Conservation (phyloP, 92 coral and sea anemone species). For the Metridium senile region DNA sequence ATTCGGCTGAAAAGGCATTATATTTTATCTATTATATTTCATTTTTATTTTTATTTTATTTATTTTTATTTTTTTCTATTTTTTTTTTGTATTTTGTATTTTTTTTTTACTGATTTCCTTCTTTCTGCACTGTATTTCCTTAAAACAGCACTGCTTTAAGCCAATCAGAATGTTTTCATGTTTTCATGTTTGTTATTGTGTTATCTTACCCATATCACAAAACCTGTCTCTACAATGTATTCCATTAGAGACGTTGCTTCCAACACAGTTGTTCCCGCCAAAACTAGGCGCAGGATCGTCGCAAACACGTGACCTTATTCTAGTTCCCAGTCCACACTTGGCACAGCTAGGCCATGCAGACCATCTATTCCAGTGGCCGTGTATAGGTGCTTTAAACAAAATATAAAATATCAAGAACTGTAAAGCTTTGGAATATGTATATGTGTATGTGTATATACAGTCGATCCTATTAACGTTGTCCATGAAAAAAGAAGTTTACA, state of each 20-base stretch:
- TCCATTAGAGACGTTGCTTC: not conserved
- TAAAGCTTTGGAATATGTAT: too few species aligned
- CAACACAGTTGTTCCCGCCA: slow-evolving; percentile 7
- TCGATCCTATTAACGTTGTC: too few species aligned
- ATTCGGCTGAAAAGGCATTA: too few species aligned
- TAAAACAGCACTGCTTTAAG: not conserved
- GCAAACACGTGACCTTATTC: slow-evolving; percentile 1
- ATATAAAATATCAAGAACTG: too few species aligned
- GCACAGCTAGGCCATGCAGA: slow-evolving; percentile 4
- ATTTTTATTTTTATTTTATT: too few species aligned
- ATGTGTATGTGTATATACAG: too few species aligned
- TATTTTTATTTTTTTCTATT: too few species aligned
- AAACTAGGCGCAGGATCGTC: slow-evolving; percentile 21
- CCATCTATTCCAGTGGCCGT: slow-evolving; percentile 31
- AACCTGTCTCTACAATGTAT: not conserved
- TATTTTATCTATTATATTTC: too few species aligned
- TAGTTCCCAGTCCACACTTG: slow-evolving; percentile 10
- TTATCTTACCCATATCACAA: slow-evolving; percentile 13
- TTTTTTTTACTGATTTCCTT: too few species aligned
- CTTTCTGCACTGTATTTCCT: too few species aligned
- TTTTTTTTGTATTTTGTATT: too few species aligned
- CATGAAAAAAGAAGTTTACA: too few species aligned
- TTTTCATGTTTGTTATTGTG: not conserved
- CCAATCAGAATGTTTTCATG: not conserved
- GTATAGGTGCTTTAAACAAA: slow-evolving; percentile 9